Percentiles rank a stretch among this genome's conserved stretches.
Conservation (phyloP, 2,797 vertebrate species). For the Rhinoraja longicauda region DNA sequence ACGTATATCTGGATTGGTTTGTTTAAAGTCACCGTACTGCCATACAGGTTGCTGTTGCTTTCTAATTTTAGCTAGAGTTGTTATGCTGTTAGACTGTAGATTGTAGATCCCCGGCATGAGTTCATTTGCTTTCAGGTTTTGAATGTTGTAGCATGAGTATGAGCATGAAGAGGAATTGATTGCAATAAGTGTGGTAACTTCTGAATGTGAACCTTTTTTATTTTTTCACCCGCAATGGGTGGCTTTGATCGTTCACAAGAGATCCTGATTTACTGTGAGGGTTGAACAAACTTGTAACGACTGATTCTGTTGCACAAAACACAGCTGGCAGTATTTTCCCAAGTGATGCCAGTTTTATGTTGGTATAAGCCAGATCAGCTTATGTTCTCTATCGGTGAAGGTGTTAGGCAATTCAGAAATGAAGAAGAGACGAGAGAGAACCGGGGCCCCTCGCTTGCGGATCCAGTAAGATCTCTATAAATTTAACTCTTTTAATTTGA, state of each 20-base stretch:
- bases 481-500: constrained; percentile 3
- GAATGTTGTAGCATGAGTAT: not conserved
- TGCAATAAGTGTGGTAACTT: not conserved
- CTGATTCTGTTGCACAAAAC: constrained; percentile 17
- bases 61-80: constrained; percentile 33
- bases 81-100: constrained; percentile 12
- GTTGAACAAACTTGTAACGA: constrained; percentile 22
- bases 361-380: not conserved
- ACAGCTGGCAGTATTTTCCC: constrained; percentile 31
- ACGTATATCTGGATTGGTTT: constrained; percentile 1
- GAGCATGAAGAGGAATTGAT: not conserved
- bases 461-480: constrained; percentile 75
- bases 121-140: not conserved
- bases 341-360: constrained; percentile 24
- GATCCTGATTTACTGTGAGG: constrained; percentile 24
- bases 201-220: not conserved
- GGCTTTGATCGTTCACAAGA: not conserved
- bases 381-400: constrained; percentile 49
- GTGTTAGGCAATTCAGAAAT: constrained; percentile 58
- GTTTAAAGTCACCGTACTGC: constrained; percentile 5
- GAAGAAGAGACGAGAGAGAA: constrained; percentile 76
- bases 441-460: constrained; percentile 71
- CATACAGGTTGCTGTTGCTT: not conserved
- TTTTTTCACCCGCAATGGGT: not conserved
- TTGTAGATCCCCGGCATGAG: constrained; percentile 5